Evolutionary conservation across 2,797 vertebrate genomes (phyloP), one percentile per base, ranked within the genome.

Genomic region (Euthynnus affinis): DNA sequence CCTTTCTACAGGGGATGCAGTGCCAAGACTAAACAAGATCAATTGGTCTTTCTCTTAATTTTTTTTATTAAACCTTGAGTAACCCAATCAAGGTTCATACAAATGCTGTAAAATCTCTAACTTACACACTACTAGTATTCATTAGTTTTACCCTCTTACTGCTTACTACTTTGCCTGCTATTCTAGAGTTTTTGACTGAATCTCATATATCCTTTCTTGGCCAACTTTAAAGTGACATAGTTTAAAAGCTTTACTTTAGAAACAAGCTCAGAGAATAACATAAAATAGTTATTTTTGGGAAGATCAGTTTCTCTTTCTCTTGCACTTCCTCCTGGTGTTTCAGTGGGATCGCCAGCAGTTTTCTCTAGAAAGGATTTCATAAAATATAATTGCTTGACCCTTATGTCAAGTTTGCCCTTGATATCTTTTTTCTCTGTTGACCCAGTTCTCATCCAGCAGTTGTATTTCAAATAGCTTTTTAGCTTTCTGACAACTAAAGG

Each of bases 351-450:
- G 60, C 4, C 4, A 15, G 37, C 23, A 25, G 49, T 70, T 70
- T 78, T 34, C 42, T 66, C 15, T 17, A 25, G 23, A 56, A n/a
- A 70, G 46, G 44, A 67, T 65, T 61, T 76, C 25, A 76, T 75
- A 65, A 32, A 63, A 60, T 59, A 44, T 78, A 67, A 84, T 62
- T 74, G 51, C 65, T 78, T 84, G 67, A 40, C 78, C 66, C 71
- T 67, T 52, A 25, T 69, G 49, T 76, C 22, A 59, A 40, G 68
- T 53, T 44, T 69, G 29, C 46, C 53, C 56, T 74, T 61, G 20
- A 57, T 67, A 48, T 18, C 56, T 66, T 44, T 25, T 68, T 42
- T 20, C 46, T 64, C 51, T 22, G 25, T 34, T 68, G 65, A 69
- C 22, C 34, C 70, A 58, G 27, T 59, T 78, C 40, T 34, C 18